These are phyloP conservation scores for Eupithecia centaureata DNA, from an alignment of 2,888 invertebrate genomes.

Conservation along the genomic window DNA sequence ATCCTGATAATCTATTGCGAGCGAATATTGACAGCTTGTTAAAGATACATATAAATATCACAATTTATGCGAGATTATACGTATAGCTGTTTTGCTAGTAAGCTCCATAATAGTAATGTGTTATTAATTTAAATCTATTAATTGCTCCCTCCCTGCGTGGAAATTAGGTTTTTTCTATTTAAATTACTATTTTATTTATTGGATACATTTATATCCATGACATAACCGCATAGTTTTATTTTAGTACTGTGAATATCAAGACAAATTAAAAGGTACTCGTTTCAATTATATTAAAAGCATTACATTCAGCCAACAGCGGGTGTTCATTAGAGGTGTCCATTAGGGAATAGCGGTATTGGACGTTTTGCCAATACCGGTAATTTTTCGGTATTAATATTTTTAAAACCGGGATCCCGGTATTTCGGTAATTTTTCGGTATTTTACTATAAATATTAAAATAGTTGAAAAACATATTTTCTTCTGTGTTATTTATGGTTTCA, in stretches of 20 bases:
- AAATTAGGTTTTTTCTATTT: background rate
- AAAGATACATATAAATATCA: constrained; percentile 12
- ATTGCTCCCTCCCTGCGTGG: background rate
- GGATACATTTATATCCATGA: background rate
- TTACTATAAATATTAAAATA: too few species aligned
- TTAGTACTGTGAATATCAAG: background rate
- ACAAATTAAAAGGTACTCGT: background rate
- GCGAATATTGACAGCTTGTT: constrained; percentile 36
- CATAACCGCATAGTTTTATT: background rate
- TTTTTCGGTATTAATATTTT: too few species aligned
- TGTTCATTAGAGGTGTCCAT: too few species aligned
- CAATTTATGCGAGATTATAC: background rate
- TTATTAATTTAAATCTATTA: background rate
- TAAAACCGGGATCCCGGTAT: too few species aligned
- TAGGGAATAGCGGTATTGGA: too few species aligned
- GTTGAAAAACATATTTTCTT: too few species aligned
- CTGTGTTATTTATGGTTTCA: too few species aligned
- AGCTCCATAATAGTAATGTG: background rate
- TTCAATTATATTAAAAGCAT: constrained; percentile 46
- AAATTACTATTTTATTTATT: background rate
- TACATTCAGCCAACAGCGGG: too few species aligned
- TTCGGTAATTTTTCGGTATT: too few species aligned
- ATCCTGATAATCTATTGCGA: constrained; percentile 56
- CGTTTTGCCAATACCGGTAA: too few species aligned
- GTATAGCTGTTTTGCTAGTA: background rate